Evolutionary conservation across 2,888 invertebrate genomes (phyloP).

Genomic region (Herminia tarsipennalis): DNA sequence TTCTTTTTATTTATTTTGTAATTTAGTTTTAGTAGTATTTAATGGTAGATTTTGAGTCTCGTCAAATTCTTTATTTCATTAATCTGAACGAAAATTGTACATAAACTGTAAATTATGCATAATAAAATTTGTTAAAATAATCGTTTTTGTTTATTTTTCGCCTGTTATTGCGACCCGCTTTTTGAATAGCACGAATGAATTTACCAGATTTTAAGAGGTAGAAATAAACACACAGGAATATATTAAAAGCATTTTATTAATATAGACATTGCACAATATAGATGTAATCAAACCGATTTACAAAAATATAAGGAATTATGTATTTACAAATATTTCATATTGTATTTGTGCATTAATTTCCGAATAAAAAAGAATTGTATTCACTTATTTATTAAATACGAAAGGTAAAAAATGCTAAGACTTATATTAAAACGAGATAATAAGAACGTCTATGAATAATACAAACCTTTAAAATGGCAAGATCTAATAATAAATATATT

Average conservation of each 20-base stretch:
- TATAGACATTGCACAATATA: constrained; percentile 55
- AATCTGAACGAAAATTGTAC: background rate
- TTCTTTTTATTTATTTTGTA: too few relatives aligned
- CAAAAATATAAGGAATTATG: constrained; percentile 60
- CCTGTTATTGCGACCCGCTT: too few relatives aligned
- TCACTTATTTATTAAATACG: constrained; percentile 33
- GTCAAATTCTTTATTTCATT: background rate
- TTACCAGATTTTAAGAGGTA: too few relatives aligned
- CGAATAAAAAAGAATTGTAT: constrained; percentile 28
- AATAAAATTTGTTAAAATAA: background rate
- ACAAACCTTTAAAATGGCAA: constrained; percentile 42
- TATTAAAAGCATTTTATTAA: constrained; percentile 64
- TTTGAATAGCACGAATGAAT: too few relatives aligned
- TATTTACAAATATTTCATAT: constrained; percentile 50
- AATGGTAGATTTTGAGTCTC: background rate
- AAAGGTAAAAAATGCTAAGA: constrained; percentile 38
- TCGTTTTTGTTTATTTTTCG: too few relatives aligned
- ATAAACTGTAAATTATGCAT: constrained; percentile 6
- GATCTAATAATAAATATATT: constrained; percentile 37
- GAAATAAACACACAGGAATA: constrained; percentile 10
- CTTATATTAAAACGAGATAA: constrained; percentile 30
- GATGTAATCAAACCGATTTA: constrained; percentile 45
- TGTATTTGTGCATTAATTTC: constrained; percentile 57
- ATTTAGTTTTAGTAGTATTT: too few relatives aligned
- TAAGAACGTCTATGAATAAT: constrained; percentile 34